Conservation (phyloP, 1,140 invertebrate genomes). For the Aphidius ervi region DNA sequence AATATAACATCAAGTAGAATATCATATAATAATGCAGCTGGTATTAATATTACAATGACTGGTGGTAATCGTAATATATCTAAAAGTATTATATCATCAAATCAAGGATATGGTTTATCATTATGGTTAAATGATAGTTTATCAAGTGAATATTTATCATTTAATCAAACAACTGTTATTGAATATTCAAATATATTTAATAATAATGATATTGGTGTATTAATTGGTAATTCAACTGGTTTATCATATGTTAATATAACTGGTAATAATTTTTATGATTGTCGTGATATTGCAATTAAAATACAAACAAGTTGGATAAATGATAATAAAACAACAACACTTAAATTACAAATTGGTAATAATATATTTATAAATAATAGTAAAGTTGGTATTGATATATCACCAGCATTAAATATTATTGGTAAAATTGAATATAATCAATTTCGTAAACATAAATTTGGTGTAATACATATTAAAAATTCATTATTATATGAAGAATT, state of each 20-base stretch:
- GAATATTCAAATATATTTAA: constrained; percentile 82
- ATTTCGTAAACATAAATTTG: constrained; percentile 76
- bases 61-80: constrained; percentile 89
- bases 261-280: constrained; percentile 77
- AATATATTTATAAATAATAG: constrained; percentile 77
- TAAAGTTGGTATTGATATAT: constrained; percentile 72
- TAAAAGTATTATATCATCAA: constrained; percentile 71
- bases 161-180: constrained; percentile 80
- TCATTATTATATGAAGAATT: constrained; percentile 65
- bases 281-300: constrained; percentile 70
- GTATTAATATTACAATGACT: constrained; percentile 85
- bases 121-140: constrained; percentile 84
- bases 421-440: constrained; percentile 82
- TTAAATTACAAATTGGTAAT: constrained; percentile 78
- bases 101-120: constrained; percentile 78
- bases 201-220: constrained; percentile 80
- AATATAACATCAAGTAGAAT: constrained; percentile 88
- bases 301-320: constrained; percentile 71
- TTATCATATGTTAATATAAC: constrained; percentile 79
- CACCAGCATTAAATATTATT: constrained; percentile 79
- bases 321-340: constrained; percentile 52
- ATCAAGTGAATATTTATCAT: constrained; percentile 65
- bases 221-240: constrained; percentile 74
- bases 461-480: constrained; percentile 85
- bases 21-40: constrained; percentile 87